Evolutionary conservation across 2,888 invertebrate genomes (phyloP), one percentile per base, ranked within the genome.

Genomic region (Drosophila affinis): DNA sequence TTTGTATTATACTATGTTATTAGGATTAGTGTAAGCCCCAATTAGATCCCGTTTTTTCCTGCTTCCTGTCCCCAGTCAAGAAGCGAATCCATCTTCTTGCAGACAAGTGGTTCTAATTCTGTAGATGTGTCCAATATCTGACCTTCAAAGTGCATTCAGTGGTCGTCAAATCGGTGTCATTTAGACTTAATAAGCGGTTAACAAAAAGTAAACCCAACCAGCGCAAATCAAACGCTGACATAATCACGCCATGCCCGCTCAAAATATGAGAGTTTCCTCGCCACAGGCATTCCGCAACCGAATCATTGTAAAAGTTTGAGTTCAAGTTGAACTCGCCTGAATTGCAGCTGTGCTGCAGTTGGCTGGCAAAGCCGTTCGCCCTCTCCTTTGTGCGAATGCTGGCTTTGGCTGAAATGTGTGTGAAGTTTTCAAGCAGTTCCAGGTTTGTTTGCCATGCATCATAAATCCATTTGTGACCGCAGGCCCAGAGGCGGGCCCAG

Each of bases 291-390:
- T 48, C 7, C 7, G 1, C 39, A 69, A 32, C 46, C 12, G 72
- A 78, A 81, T 81, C 75, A 76, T 76, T 76, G 75, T 47, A 32
- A 56, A 59, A 70, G 47, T 57, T 69, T 59, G n/a, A 57, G 45
- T 48, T 63, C 54, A 56, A 65, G 70, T 68, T 67, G 55, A 62
- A 56, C 62, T 77, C 63, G 63, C 68, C 48, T 75, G 79, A 74
- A 79, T 79, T 74, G 47, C 56, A 53, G 58, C 52, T 57, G 51
- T 12, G n/a, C 55, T 24, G 24, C 24, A 24, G 24, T 5, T 4
- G 24, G 24, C 24, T 48, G 21, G 21, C 52, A 54, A 70, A 56
- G 56, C 56, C 18, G 21, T 56, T 55, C 54, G 44, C 54, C 12
- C 34, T 14, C 3, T 3, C 6, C 39, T 53, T 18, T 21, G 48